A percentile compares a stretch with the other conserved stretches of the same genome.
Evolutionary conservation across 2,888 invertebrate genomes (phyloP).

Genomic region (Augiades crinisus): DNA sequence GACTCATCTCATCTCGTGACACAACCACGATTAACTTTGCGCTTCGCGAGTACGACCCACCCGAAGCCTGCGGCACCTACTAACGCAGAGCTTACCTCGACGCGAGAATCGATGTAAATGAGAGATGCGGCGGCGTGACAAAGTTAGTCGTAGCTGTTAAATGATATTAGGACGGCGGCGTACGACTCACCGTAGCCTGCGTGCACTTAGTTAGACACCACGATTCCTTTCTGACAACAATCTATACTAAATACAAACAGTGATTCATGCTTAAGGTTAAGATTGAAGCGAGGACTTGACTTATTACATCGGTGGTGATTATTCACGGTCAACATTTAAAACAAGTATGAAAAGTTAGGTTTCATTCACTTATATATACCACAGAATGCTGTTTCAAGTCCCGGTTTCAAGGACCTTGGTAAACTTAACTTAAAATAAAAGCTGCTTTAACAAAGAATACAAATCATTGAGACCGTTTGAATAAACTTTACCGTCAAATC

Average conservation of each 20-base stretch:
- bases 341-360: not conserved
- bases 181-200: conserved; percentile 48
- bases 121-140: conserved; percentile 43
- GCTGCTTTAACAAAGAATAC: conserved; percentile 34
- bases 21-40: conserved; percentile 57
- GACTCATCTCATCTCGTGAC: conserved; percentile 41
- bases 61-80: conserved; percentile 42
- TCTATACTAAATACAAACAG: conserved; percentile 62
- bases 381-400: conserved; percentile 44
- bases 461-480: conserved; percentile 56
- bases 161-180: conserved; percentile 50
- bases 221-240: conserved; percentile 49
- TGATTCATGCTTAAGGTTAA: conserved; percentile 68
- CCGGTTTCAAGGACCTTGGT: conserved; percentile 49
- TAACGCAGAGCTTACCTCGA: conserved; percentile 41
- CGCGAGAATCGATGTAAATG: conserved; percentile 30
- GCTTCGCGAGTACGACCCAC: conserved; percentile 52
- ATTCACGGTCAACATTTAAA: not conserved
- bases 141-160: conserved; percentile 74
- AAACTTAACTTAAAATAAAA: conserved; percentile 43
- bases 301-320: conserved; percentile 20
- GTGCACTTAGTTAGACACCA: conserved; percentile 64
- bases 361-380: conserved; percentile 7
- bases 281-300: conserved; percentile 59
- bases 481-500: conserved; percentile 56